Base-by-base conservation (phyloP, 2,113 vertebrate genomes). In the Eulemur macaco region DNA sequence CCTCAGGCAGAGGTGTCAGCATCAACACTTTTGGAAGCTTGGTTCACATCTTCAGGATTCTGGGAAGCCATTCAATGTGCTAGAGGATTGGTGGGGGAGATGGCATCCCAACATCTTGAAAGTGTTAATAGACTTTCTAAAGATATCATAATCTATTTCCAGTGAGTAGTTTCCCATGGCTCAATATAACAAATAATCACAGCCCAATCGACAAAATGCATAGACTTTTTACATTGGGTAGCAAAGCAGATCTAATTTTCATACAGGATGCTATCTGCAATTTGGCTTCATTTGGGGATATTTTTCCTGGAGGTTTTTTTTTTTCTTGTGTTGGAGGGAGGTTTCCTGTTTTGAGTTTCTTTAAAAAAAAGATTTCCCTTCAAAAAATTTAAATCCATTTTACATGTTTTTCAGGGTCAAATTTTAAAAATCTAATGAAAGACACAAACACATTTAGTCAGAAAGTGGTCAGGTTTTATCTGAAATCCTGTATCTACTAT, bases 381-480 rank as follows among this genome's bases (percentile, higher is more conserved):
- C 73, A 82, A 69, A 83, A 76, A 64, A 13, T 27, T 39, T 64
- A 77, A 97, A 42, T 58, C 45, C 42, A 77, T 66, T 52, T 39
- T 47, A 50, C 20, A n/a, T 23, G 42, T 80, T 83, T 50, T 45
- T 64, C 34, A 71, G 42, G 27, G 45, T 56, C 18, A 54, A 68
- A 23, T 71, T 91, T 88, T 89, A 64, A 39, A 92, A 82, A 92
- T 88, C 8, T 66, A 92, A 96, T 84, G 25, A 89, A 96, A 94
- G 63, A 39, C 10, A 78, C 68, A 89, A 89, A 87, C 47, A 94
- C 45, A 64, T 81, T 89, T 80, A 89, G 89, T 86, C 27, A 86
- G 37, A 47, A 83, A 86, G 29, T 73, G n/a, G 37, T 86, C 56
- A 95, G 29, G 39, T 95, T 94, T 92, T 89, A 96, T 88, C 54